Conservation (phyloP, 2,113 vertebrate genomes). For the Centropristis striata region DNA sequence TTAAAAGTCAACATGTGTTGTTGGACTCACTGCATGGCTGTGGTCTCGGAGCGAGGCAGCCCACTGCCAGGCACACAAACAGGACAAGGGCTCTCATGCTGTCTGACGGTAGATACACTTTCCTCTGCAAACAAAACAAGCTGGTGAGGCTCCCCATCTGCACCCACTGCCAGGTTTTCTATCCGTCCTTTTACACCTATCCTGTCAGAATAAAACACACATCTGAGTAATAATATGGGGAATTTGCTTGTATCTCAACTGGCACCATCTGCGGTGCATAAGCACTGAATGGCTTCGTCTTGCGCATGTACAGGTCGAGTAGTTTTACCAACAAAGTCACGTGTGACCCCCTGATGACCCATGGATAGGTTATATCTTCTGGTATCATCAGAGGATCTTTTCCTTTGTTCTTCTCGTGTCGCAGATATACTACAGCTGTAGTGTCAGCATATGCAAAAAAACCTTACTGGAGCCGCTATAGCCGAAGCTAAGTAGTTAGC, state of each 20-base stretch:
- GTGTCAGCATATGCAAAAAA: no score
- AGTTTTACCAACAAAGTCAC: no score
- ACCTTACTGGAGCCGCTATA: no score
- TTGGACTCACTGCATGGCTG: constrained; percentile 77
- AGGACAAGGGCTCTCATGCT: constrained; percentile 58
- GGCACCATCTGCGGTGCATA: no score
- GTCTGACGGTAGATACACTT: background rate
- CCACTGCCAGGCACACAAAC: constrained; percentile 49
- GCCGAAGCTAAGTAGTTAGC: no score
- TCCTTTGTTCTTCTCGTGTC: no score
- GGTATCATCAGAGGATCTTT: no score
- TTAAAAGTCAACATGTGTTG: background rate
- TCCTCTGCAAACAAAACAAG: constrained; percentile 3
- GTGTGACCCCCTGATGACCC: no score
- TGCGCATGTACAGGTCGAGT: no score
- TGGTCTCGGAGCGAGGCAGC: constrained; percentile 68
- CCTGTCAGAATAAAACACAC: background rate
- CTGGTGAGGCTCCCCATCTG: constrained; percentile 6
- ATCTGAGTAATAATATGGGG: background rate
- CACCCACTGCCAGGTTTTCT: constrained; percentile 35
- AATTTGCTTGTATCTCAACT: background rate
- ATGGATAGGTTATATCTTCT: no score
- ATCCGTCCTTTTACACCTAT: background rate
- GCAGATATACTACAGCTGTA: no score
- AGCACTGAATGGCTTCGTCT: no score